Conservation (phyloP, 2,888 invertebrate species). For the Amphipoea lucens region DNA sequence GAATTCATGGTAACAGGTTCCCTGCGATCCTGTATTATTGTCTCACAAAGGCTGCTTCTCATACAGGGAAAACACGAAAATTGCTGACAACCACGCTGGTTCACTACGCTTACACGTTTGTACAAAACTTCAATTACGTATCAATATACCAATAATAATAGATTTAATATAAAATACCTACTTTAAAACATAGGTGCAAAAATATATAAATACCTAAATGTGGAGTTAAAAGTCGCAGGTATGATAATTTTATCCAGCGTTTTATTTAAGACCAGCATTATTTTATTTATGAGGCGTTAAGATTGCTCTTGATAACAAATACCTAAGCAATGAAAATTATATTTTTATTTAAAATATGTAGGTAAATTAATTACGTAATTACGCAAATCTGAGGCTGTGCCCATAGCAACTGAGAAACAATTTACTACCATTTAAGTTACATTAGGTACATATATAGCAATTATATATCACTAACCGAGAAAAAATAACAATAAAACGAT, state of each 20-base stretch:
- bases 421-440: conserved; percentile 25
- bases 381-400: not conserved
- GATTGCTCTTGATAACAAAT: conserved; percentile 6
- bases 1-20: no score
- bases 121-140: not conserved
- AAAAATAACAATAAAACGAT: conserved; percentile 58
- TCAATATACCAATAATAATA: not conserved
- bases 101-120: not conserved
- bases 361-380: not conserved
- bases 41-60: not conserved
- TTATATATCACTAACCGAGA: conserved; percentile 45
- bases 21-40: not conserved
- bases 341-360: not conserved
- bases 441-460: conserved; percentile 26
- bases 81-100: not conserved
- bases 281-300: conserved; percentile 8
- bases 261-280: not conserved
- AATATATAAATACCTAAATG: not conserved
- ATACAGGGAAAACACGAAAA: not conserved
- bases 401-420: conserved; percentile 21
- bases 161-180: no score
- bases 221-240: not conserved
- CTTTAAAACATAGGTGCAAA: not conserved
- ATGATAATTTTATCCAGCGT: not conserved
- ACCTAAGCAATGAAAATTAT: not conserved